Evolutionary conservation across 1,140 invertebrate genomes (phyloP), one percentile per base, ranked within the genome.

Genomic region (Pachyrhynchus sulphureomaculatus): DNA sequence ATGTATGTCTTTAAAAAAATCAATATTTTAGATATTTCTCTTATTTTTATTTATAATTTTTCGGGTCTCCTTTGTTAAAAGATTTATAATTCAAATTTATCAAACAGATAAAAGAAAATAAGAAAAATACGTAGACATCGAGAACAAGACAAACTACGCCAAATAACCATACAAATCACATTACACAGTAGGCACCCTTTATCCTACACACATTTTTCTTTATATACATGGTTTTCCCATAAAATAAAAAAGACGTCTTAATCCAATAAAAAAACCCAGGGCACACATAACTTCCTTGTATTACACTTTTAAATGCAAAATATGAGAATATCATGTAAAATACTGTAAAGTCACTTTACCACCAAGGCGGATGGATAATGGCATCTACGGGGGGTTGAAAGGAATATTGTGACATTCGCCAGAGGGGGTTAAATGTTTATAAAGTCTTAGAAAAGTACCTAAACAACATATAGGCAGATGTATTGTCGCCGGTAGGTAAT

Each of bases 401-500:
- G 21, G 52, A 41, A 55, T 55, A 55, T 55, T 55, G 52, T 55
- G 52, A 55, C 52, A 55, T 42, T 55, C 52, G 17, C 39, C 20
- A 13, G 39, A 55, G 52, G 52, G 52, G 52, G 52, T 33, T 55
- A 55, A 55, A 55, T 29, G 10, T 23, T 42, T 44, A 29, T 44
- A 20, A 32, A 55, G 39, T 26, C 21, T 55, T 44, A 33, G 26
- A 44, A 29, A 55, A 44, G 12, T 26, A 24, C 3, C 47, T 33
- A 49, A 13, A 49, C 32, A 48, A 29, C 26, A 48, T 39, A 12
- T n/a, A 37, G 21, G 24, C 52, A 55, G 39, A 41, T 55, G 36
- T 13, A 41, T 55, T 41, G 37, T 41, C 21, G 20, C 26, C n/a
- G 12, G 20, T 26, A 23, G 26, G 26, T 29, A 55, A 37, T 52